Conservation (phyloP, 2,797 vertebrate genomes). For the Hemitrygon akajei region DNA sequence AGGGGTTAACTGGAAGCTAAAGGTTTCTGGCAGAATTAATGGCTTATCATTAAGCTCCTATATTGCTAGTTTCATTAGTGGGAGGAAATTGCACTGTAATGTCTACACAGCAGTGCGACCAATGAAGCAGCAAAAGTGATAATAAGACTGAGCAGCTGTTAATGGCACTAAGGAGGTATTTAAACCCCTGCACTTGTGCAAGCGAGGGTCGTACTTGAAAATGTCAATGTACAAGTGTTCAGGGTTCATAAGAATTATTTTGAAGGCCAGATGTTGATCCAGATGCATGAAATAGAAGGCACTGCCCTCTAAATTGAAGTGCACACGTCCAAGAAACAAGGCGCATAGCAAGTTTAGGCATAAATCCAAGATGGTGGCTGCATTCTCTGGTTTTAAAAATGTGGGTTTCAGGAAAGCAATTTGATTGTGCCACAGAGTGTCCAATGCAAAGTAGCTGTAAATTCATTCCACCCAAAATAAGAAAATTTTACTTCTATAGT, state of each 20-base stretch:
- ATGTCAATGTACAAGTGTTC: not conserved
- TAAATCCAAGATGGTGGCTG: not conserved
- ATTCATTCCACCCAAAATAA: not conserved
- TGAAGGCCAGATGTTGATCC: not conserved
- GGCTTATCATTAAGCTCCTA: not conserved
- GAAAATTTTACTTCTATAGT: not conserved
- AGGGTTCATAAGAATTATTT: not conserved
- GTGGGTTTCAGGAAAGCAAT: too few species aligned
- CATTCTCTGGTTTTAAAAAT: not conserved
- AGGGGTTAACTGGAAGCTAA: not conserved
- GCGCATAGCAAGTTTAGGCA: not conserved
- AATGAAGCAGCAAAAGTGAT: slow-evolving; percentile 6
- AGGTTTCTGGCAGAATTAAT: slow-evolving; percentile 13
- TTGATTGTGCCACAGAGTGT: not conserved
- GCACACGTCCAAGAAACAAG: not conserved
- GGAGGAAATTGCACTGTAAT: not conserved
- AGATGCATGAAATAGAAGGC: not conserved
- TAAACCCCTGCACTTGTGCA: not conserved
- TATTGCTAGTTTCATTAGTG: slow-evolving; percentile 26
- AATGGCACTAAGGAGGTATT: slow-evolving; percentile 1
- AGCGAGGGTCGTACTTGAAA: not conserved
- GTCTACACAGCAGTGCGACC: not conserved
- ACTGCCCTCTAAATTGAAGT: not conserved
- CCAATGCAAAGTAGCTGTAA: not conserved
- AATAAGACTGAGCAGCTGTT: slow-evolving; percentile 5